A percentile compares a stretch with the other conserved stretches of the same genome.
Evolutionary conservation across 2,797 vertebrate genomes (phyloP).

Genomic region (Crenuchus spilurus): DNA sequence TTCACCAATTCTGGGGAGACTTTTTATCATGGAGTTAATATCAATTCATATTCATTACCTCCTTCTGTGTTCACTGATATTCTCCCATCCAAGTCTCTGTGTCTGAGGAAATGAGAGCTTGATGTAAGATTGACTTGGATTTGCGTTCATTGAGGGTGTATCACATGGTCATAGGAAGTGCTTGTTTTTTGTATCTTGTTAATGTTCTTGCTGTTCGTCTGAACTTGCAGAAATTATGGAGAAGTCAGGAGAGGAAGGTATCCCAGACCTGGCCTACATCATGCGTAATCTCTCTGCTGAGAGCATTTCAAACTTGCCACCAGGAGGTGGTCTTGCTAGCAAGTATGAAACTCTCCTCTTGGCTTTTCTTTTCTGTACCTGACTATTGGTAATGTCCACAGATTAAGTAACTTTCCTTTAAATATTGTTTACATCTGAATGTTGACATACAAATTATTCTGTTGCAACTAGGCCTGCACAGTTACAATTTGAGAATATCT

Average conservation of each 20-base stretch:
- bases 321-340: slow-evolving; percentile 97
- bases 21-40: too few relatives aligned
- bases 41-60: too few relatives aligned
- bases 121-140: not conserved
- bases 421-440: not conserved
- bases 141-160: slow-evolving; percentile 22
- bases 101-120: too few relatives aligned
- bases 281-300: slow-evolving; percentile 95
- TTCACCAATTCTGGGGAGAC: too few relatives aligned
- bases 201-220: slow-evolving; percentile 44
- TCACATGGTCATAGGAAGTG: not conserved
- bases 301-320: slow-evolving; percentile 96
- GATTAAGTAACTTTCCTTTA: not conserved
- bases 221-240: slow-evolving; percentile 88
- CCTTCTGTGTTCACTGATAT: too few relatives aligned
- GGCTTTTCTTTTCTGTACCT: not conserved
- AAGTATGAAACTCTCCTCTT: slow-evolving; percentile 78
- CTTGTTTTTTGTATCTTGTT: slow-evolving; percentile 13
- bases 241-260: slow-evolving; percentile 88
- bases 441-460: too few relatives aligned
- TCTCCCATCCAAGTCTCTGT: too few relatives aligned
- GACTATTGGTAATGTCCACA: too few relatives aligned
- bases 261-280: slow-evolving; percentile 95
- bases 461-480: too few relatives aligned
- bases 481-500: too few relatives aligned